These are phyloP conservation scores for Sebastes minor DNA, from an alignment of 2,797 vertebrate species.

Conservation along the genomic window DNA sequence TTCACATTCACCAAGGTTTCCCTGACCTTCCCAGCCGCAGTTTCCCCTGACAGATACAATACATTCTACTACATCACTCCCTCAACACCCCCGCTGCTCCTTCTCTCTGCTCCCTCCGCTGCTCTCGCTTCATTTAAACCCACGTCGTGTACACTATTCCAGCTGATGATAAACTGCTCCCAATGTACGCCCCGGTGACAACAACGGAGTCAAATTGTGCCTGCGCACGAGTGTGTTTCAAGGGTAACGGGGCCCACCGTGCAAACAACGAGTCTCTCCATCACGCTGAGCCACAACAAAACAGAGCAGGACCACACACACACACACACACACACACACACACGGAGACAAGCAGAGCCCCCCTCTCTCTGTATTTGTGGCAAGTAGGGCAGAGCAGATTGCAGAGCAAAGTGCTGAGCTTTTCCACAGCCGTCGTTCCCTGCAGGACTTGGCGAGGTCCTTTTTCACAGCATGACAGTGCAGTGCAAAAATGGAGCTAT, in stretches of 20 bases:
- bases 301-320: conserved; percentile 28
- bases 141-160: conserved; percentile 22
- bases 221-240: conserved; percentile 38
- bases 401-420: conserved; percentile 75
- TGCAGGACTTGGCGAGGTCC: conserved; percentile 75
- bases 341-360: conserved; percentile 31
- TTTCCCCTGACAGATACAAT: conserved; percentile 37
- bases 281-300: conserved; percentile 55
- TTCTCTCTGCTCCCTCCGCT: not conserved
- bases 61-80: conserved; percentile 47
- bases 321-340: not conserved
- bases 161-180: conserved; percentile 37
- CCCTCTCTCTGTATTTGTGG: conserved; percentile 59
- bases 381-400: conserved; percentile 77
- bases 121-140: conserved; percentile 41
- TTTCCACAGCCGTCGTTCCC: conserved; percentile 69
- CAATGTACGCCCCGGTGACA: conserved; percentile 8
- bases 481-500: conserved; percentile 73
- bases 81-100: not conserved
- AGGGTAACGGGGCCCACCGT: conserved; percentile 40
- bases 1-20: conserved; percentile 42
- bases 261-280: conserved; percentile 39
- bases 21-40: conserved; percentile 42
- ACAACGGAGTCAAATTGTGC: conserved; percentile 11
- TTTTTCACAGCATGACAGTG: conserved; percentile 78